Evolutionary conservation across 2,797 vertebrate species (phyloP).

Genomic region (Merluccius polli): DNA sequence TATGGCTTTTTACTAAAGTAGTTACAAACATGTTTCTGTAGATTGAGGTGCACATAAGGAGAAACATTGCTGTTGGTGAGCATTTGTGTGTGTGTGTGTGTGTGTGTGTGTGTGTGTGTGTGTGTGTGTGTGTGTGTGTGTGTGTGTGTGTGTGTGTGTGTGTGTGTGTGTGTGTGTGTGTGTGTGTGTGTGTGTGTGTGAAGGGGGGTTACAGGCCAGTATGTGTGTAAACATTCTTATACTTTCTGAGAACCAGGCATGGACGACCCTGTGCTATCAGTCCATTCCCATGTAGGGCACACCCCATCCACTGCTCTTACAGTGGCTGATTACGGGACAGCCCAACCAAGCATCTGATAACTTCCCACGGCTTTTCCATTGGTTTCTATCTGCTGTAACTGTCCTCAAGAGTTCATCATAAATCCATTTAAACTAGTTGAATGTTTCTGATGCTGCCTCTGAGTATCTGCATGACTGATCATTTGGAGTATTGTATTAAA

Average conservation of each 20-base stretch:
- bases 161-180: not conserved
- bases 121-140: not conserved
- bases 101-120: not conserved
- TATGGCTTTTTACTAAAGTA: too few relatives aligned
- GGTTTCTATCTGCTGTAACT: not conserved
- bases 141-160: not conserved
- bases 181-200: too few relatives aligned
- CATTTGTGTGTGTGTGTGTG: too few relatives aligned
- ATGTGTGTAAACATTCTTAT: not conserved
- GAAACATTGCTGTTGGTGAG: too few relatives aligned
- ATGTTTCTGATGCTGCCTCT: not conserved
- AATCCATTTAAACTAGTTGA: not conserved
- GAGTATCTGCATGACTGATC: not conserved
- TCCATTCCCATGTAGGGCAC: slow-evolving; percentile 12
- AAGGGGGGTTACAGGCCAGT: too few relatives aligned
- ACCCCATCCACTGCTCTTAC: slow-evolving; percentile 19
- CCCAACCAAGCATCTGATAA: not conserved
- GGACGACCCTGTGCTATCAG: slow-evolving; percentile 22
- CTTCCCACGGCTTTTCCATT: not conserved
- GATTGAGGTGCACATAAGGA: too few relatives aligned
- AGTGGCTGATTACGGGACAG: not conserved
- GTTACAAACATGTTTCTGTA: too few relatives aligned
- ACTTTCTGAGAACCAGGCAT: slow-evolving; percentile 3
- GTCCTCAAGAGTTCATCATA: not conserved
- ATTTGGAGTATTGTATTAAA: not conserved